A percentile compares a stretch with the other conserved stretches of the same genome.
phyloP scores from a whole-genome alignment of 2,113 vertebrate genomes.

The Petrocephalus microphthalmus region DNA sequence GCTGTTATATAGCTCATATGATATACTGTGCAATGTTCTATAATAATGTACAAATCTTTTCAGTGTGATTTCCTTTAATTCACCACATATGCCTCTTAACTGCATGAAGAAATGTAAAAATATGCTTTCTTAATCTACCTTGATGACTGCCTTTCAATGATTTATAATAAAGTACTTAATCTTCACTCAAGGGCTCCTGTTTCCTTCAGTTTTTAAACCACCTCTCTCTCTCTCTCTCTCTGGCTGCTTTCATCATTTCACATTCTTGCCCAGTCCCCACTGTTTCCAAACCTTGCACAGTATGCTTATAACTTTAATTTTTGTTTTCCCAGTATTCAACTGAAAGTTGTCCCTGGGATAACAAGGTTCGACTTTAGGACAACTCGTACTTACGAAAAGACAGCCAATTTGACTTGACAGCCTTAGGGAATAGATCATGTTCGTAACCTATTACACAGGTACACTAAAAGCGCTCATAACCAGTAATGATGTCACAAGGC shows the following conservation, averaged over 20 bases:
- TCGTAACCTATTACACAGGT: no score
- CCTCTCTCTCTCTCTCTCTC: not conserved
- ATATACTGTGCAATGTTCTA: not conserved
- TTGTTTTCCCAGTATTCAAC: not conserved
- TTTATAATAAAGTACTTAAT: slow-evolving; percentile 4
- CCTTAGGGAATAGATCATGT: no score
- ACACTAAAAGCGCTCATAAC: no score
- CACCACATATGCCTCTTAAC: not conserved
- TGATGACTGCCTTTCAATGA: not conserved
- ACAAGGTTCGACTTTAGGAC: not conserved
- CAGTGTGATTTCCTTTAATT: not conserved
- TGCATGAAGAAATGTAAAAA: not conserved
- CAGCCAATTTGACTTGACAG: not conserved
- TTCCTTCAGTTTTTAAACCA: not conserved
- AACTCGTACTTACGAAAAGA: not conserved
- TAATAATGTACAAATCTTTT: not conserved
- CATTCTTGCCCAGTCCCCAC: not conserved
- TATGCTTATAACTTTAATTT: slow-evolving; percentile 1
- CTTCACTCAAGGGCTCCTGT: not conserved
- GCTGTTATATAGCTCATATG: not conserved
- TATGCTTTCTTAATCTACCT: not conserved
- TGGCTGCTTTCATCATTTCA: not conserved
- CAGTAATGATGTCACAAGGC: no score
- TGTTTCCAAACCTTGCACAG: not conserved
- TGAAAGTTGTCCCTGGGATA: not conserved